Percentiles rank a stretch among this genome's conserved stretches.
These are phyloP conservation scores for Lordiphosa clarofinis DNA, from an alignment of 1,140 invertebrate genomes.

Conservation along the genomic window DNA sequence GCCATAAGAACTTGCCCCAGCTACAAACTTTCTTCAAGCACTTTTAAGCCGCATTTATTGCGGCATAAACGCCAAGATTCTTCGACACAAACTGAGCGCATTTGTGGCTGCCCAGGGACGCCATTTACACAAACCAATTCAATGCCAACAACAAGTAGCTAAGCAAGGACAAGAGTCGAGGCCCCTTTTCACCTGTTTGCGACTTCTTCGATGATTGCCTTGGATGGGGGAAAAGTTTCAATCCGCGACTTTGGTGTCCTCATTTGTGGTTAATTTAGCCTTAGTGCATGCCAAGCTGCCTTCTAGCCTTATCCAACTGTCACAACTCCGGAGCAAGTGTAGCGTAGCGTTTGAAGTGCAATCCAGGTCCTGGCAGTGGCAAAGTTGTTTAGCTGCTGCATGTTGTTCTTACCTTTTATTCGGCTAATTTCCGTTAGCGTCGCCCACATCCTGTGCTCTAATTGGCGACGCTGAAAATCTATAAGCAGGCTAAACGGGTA, in stretches of 20 bases:
- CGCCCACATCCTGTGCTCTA: conserved; percentile 37
- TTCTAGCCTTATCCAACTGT: conserved; percentile 45
- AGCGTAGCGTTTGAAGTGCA: conserved; percentile 24
- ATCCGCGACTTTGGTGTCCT: conserved; percentile 34
- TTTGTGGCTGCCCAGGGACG: conserved; percentile 30
- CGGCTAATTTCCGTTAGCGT: conserved; percentile 56
- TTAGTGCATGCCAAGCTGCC: conserved; percentile 3
- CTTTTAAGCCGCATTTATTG: conserved; percentile 9
- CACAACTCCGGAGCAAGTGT: conserved; percentile 18
- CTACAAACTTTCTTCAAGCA: not conserved
- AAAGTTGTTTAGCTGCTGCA: conserved; percentile 22
- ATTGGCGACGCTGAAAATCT: conserved; percentile 63
- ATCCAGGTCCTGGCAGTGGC: not conserved
- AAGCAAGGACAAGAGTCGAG: not conserved
- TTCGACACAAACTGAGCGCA: conserved; percentile 35
- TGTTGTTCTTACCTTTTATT: conserved; percentile 31
- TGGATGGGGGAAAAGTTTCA: conserved; percentile 35
- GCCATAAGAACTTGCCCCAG: conserved; percentile 12
- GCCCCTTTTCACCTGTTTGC: conserved; percentile 36
- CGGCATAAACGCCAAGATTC: conserved; percentile 15
- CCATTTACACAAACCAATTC: conserved; percentile 7
- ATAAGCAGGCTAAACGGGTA: conserved; percentile 40
- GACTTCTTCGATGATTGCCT: conserved; percentile 11
- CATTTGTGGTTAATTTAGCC: conserved; percentile 67
- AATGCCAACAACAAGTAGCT: not conserved